Evolutionary conservation across 1,140 invertebrate genomes (phyloP).

Genomic region (Artemia franciscana): DNA sequence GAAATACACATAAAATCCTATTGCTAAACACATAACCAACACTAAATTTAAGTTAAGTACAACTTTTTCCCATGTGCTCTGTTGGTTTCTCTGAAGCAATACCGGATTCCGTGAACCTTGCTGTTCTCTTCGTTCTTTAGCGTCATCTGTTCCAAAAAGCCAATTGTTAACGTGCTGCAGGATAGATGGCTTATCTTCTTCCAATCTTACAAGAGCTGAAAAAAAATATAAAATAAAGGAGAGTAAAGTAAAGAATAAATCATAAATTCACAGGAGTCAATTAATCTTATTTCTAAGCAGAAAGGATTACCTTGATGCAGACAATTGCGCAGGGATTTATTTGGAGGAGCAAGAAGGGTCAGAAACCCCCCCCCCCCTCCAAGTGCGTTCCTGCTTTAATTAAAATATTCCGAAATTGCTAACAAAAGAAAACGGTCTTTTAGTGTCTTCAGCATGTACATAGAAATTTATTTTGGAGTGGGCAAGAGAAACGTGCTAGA

Average conservation of each 20-base stretch:
- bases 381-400: too few relatives aligned
- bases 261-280: background rate
- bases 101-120: background rate
- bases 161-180: background rate
- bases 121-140: background rate
- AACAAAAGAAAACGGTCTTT: too few relatives aligned
- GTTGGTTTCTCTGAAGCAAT: slow-evolving; percentile 9
- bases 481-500: too few relatives aligned
- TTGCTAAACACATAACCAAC: slow-evolving; percentile 8
- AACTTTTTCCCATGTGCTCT: slow-evolving; percentile 11
- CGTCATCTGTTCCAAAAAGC: background rate
- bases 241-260: background rate
- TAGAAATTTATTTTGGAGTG: too few relatives aligned
- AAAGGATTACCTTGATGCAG: too few relatives aligned
- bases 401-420: too few relatives aligned
- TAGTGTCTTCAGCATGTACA: too few relatives aligned
- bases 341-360: too few relatives aligned
- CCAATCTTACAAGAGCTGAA: background rate
- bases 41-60: slow-evolving; percentile 12
- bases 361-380: too few relatives aligned
- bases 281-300: too few relatives aligned
- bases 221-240: background rate
- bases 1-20: slow-evolving; percentile 10
- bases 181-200: background rate
- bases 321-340: too few relatives aligned